These are phyloP conservation scores for Acanthococcus lagerstroemiae DNA, from an alignment of 2,888 invertebrate genomes.

Conservation along the genomic window DNA sequence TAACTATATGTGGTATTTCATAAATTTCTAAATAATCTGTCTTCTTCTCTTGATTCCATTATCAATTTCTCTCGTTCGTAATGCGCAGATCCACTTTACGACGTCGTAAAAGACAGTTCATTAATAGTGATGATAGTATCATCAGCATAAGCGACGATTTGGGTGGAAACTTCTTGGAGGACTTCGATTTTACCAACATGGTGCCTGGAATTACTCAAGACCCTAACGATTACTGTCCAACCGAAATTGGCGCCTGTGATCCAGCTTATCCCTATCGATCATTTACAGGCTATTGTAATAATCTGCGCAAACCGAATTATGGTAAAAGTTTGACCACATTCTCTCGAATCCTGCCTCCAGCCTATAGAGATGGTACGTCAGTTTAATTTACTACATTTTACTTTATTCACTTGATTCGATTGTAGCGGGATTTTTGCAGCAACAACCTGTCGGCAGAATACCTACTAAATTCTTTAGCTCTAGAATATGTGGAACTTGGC, in stretches of 20 bases:
- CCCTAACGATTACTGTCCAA: constrained; percentile 56
- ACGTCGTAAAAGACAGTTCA: constrained; percentile 57
- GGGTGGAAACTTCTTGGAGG: constrained; percentile 57
- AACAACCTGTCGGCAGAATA: too few relatives aligned
- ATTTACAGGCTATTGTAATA: constrained; percentile 78
- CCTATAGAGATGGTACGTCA: constrained; percentile 76
- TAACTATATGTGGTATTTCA: not conserved
- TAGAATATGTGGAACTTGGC: too few relatives aligned
- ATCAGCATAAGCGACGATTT: constrained; percentile 48
- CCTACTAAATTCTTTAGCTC: too few relatives aligned
- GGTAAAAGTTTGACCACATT: constrained; percentile 79
- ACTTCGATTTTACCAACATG: constrained; percentile 64
- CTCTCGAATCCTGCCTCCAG: constrained; percentile 70
- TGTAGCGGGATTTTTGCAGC: too few relatives aligned
- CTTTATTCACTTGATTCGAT: too few relatives aligned
- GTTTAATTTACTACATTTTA: too few relatives aligned
- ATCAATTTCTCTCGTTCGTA: too few relatives aligned
- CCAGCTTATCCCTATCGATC: constrained; percentile 49
- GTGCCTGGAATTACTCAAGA: constrained; percentile 44
- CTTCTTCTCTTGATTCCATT: not conserved
- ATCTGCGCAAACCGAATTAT: constrained; percentile 66
- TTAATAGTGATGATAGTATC: constrained; percentile 51
- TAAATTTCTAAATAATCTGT: not conserved
- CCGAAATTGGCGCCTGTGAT: constrained; percentile 44
- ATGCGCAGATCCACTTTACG: not conserved